phyloP scores from a whole-genome alignment of 2,888 invertebrate species.

The Acleris emargana region DNA sequence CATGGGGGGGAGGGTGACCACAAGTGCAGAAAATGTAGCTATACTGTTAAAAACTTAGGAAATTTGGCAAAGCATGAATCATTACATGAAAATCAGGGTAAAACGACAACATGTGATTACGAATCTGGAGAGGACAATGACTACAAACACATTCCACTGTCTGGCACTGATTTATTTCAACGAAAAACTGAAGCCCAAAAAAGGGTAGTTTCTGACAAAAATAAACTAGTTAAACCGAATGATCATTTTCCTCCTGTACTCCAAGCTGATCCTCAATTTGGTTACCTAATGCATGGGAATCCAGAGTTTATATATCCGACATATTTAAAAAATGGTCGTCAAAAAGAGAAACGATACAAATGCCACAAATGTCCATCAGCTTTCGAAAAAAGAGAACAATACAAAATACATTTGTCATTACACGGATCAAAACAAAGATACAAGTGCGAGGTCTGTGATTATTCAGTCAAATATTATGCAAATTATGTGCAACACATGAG shows the following conservation, averaged over 20 bases:
- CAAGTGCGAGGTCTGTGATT: conserved; percentile 93
- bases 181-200: conserved; percentile 85
- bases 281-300: conserved; percentile 88
- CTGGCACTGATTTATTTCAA: conserved; percentile 87
- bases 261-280: conserved; percentile 87
- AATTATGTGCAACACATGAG: conserved; percentile 92
- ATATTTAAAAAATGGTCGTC: conserved; percentile 88
- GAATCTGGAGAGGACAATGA: conserved; percentile 78
- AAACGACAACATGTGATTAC: conserved; percentile 64
- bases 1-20: conserved; percentile 86
- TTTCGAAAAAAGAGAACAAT: conserved; percentile 93
- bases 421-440: conserved; percentile 93
- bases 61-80: conserved; percentile 87
- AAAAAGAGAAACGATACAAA: conserved; percentile 91
- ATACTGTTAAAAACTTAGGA: conserved; percentile 87
- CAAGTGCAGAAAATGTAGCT: conserved; percentile 88
- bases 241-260: conserved; percentile 81
- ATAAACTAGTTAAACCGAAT: conserved; percentile 78
- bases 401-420: conserved; percentile 90
- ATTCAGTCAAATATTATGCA: conserved; percentile 93
- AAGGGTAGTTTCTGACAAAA: conserved; percentile 75
- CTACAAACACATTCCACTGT: conserved; percentile 83
- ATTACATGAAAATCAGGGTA: conserved; percentile 75
- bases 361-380: conserved; percentile 94
- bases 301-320: conserved; percentile 91